Evolutionary conservation across 2,888 invertebrate genomes (phyloP).

Genomic region (Lasioglossum morio): DNA sequence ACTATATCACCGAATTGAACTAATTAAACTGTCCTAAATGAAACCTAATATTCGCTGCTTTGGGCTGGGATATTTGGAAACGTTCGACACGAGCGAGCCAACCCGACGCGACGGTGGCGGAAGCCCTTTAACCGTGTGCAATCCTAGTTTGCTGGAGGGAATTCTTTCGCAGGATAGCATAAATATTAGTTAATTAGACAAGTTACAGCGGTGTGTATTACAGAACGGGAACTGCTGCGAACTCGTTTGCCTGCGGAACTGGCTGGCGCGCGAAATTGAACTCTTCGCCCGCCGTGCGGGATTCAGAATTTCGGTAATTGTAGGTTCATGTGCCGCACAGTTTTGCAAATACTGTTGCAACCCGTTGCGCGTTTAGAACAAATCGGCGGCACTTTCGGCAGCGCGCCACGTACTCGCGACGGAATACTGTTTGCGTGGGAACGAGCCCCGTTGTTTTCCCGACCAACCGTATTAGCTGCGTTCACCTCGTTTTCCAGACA

Average conservation of each 20-base stretch:
- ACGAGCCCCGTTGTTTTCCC: neutral
- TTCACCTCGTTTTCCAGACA: constrained; percentile 20
- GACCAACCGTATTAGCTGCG: neutral
- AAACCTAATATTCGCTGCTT: constrained; percentile 45
- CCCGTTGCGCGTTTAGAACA: neutral
- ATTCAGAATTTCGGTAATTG: constrained; percentile 18
- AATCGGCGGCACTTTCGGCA: neutral
- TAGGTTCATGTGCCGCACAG: neutral
- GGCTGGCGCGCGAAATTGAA: neutral
- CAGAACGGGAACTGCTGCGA: neutral
- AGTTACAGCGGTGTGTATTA: neutral
- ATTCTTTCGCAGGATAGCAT: neutral
- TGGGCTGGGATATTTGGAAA: constrained; percentile 7
- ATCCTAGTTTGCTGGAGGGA: neutral
- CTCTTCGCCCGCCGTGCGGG: neutral
- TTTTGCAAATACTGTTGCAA: neutral
- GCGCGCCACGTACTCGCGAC: neutral
- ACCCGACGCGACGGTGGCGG: neutral
- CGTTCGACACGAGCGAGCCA: neutral
- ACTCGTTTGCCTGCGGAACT: neutral
- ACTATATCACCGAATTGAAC: constrained; percentile 43
- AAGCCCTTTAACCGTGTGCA: neutral
- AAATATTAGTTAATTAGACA: constrained; percentile 4
- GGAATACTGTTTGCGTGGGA: neutral
- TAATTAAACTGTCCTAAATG: constrained; percentile 69